Evolutionary conservation across 2,113 vertebrate species (phyloP).

Genomic region (Heteronetta atricapilla): DNA sequence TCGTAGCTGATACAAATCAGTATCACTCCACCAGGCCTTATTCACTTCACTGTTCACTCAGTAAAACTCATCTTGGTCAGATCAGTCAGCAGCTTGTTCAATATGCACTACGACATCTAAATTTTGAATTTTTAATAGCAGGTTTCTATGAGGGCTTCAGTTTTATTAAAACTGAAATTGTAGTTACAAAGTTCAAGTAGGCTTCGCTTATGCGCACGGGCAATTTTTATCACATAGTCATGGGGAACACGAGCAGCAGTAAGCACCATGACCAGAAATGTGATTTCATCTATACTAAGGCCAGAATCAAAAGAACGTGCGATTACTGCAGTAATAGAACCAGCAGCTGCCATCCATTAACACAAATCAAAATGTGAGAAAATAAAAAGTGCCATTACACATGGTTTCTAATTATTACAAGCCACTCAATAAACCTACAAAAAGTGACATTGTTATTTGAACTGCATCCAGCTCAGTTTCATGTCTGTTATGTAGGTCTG

Average conservation of each 20-base stretch:
- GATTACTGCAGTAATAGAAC: neutral
- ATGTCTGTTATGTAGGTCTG: neutral
- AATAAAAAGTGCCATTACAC: neutral
- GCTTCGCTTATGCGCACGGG: neutral
- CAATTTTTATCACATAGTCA: neutral
- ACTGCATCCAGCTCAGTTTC: neutral
- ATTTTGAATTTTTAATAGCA: neutral
- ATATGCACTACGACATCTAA: neutral
- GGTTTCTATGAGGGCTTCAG: neutral
- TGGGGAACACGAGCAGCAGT: neutral
- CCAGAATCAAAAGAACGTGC: neutral
- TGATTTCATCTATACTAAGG: neutral
- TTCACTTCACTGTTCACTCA: neutral
- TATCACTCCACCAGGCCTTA: neutral
- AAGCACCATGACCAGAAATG: neutral
- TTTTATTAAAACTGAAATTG: neutral
- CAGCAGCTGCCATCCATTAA: neutral
- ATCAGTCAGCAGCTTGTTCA: neutral
- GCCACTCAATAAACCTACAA: neutral
- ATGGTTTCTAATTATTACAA: neutral
- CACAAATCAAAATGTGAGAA: neutral
- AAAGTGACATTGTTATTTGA: neutral
- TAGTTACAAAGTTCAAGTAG: neutral
- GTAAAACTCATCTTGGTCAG: neutral
- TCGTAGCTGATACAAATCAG: neutral